Evolutionary conservation across 2,888 invertebrate genomes (phyloP).

Genomic region (Hylaea fasciaria): DNA sequence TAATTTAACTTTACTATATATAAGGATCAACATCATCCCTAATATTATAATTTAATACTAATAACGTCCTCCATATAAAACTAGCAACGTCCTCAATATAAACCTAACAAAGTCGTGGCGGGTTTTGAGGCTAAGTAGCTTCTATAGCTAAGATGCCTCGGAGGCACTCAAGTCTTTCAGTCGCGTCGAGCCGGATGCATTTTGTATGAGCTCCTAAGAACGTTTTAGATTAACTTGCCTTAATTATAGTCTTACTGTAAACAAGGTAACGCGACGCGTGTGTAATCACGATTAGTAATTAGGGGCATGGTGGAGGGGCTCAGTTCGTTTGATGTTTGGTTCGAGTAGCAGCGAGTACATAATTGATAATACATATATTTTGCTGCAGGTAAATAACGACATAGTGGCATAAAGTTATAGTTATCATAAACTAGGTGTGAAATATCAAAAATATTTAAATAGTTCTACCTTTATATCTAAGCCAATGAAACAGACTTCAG

Average conservation of each 20-base stretch:
- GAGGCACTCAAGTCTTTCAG: constrained; percentile 43
- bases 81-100: too few relatives aligned
- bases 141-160: constrained; percentile 34
- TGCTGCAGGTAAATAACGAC: neutral
- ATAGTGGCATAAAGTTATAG: neutral
- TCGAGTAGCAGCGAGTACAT: constrained; percentile 31
- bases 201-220: constrained; percentile 74
- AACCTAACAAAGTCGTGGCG: neutral
- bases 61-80: too few relatives aligned
- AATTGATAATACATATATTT: too few relatives aligned
- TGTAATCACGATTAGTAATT: constrained; percentile 82
- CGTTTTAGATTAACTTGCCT: constrained; percentile 77
- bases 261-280: constrained; percentile 64
- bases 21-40: too few relatives aligned
- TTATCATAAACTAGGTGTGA: neutral
- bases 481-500: too few relatives aligned
- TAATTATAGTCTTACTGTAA: constrained; percentile 77
- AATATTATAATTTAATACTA: too few relatives aligned
- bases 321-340: constrained; percentile 38
- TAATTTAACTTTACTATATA: too few relatives aligned
- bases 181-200: constrained; percentile 61
- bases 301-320: constrained; percentile 55
- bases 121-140: constrained; percentile 35
- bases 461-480: too few relatives aligned
- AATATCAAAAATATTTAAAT: too few relatives aligned